Evolutionary conservation across 2,888 invertebrate genomes (phyloP).

Genomic region (Cephus runcator): DNA sequence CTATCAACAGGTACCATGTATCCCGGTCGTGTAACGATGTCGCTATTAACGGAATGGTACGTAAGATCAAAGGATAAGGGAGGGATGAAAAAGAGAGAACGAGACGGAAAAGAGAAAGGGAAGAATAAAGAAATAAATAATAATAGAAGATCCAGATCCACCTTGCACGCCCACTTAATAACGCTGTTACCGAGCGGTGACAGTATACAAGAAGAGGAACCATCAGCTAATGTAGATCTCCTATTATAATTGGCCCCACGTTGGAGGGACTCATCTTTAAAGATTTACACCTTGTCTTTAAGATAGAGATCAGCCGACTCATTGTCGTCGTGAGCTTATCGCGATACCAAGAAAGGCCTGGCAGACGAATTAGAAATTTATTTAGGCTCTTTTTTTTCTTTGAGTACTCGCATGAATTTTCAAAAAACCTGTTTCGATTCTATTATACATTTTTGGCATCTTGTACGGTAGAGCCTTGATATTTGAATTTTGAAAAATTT

Average conservation of each 20-base stretch:
- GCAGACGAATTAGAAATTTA: no score
- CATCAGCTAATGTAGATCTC: conserved; percentile 35
- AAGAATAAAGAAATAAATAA: background rate
- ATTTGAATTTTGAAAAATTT: no score
- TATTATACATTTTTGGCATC: no score
- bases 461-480: no score
- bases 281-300: conserved; percentile 36
- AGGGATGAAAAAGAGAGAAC: background rate
- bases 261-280: conserved; percentile 6
- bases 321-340: background rate
- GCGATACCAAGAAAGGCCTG: no score
- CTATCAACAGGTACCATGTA: background rate
- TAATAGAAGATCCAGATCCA: background rate
- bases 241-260: background rate
- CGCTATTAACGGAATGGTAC: background rate
- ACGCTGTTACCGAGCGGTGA: conserved; percentile 29
- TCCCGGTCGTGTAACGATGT: background rate
- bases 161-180: conserved; percentile 29
- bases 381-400: no score
- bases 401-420: no score
- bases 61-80: background rate
- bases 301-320: conserved; percentile 27
- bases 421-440: no score
- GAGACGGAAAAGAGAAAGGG: background rate
- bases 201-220: conserved; percentile 31